phyloP scores from a whole-genome alignment of 2,888 invertebrate genomes.

The Nudaria mundana region DNA sequence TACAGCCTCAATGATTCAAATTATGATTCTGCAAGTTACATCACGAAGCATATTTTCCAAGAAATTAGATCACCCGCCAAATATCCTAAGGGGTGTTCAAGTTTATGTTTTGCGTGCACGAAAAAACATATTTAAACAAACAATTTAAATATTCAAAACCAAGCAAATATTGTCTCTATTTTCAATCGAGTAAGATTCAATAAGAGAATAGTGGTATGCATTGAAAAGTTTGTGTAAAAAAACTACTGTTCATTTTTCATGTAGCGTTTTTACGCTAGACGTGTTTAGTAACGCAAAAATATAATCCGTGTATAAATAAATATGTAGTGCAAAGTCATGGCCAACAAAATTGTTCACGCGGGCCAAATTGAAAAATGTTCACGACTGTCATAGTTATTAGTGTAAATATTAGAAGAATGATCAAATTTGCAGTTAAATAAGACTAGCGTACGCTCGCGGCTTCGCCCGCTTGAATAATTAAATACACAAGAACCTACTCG shows the following conservation, averaged over 20 bases:
- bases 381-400: not conserved
- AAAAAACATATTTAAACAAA: constrained; percentile 26
- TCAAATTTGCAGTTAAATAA: too few relatives aligned
- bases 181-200: rapidly evolving
- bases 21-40: constrained; percentile 61
- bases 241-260: constrained; percentile 54
- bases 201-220: not conserved
- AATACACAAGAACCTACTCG: too few relatives aligned
- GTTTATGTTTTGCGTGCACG: constrained; percentile 42
- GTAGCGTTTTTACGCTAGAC: constrained; percentile 43
- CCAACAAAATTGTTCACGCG: constrained; percentile 11
- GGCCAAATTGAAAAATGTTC: constrained; percentile 4
- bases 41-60: constrained; percentile 69
- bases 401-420: too few relatives aligned
- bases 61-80: constrained; percentile 57
- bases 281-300: constrained; percentile 40
- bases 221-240: constrained; percentile 18
- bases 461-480: too few relatives aligned
- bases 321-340: constrained; percentile 24
- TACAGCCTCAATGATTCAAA: constrained; percentile 57
- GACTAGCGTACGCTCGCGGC: too few relatives aligned
- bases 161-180: constrained; percentile 11
- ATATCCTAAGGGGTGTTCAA: constrained; percentile 45
- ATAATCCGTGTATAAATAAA: constrained; percentile 33
- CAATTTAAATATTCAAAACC: not conserved